These are phyloP conservation scores for Macrosiphum euphorbiae DNA, from an alignment of 2,888 invertebrate genomes.

Conservation along the genomic window DNA sequence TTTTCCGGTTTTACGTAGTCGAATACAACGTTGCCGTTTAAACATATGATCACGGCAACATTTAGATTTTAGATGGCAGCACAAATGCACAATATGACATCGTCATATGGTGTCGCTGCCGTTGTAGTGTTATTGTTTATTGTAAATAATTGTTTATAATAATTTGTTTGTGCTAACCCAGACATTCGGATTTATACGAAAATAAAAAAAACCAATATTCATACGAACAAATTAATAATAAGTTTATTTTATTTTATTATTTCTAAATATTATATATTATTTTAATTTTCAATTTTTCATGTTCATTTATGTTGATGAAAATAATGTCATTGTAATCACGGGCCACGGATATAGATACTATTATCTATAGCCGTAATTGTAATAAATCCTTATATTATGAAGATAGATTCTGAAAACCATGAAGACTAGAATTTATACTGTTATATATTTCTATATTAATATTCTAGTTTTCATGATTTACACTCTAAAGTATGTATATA, in stretches of 20 bases:
- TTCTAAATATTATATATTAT: background rate
- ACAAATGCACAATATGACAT: background rate
- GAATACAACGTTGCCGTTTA: constrained; percentile 49
- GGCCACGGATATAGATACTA: no score
- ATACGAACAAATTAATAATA: background rate
- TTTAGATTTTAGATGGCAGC: constrained; percentile 61
- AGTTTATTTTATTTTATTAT: background rate
- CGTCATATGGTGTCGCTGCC: background rate
- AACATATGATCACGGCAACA: constrained; percentile 38
- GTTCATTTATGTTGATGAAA: background rate
- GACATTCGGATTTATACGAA: background rate
- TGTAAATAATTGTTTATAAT: background rate
- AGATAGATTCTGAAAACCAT: no score
- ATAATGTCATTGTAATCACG: background rate
- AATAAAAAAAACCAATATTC: background rate
- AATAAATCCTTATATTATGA: no score
- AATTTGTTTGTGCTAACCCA: background rate
- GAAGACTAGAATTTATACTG: no score
- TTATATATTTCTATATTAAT: no score
- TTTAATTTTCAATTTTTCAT: background rate
- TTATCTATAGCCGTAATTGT: no score
- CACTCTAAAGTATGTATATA: no score
- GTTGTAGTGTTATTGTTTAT: background rate
- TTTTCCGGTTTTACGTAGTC: constrained; percentile 49
- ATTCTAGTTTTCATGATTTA: no score